Evolutionary conservation across 2,113 vertebrate species (phyloP), one percentile per base, ranked within the genome.

Genomic region (Brachyistius frenatus): DNA sequence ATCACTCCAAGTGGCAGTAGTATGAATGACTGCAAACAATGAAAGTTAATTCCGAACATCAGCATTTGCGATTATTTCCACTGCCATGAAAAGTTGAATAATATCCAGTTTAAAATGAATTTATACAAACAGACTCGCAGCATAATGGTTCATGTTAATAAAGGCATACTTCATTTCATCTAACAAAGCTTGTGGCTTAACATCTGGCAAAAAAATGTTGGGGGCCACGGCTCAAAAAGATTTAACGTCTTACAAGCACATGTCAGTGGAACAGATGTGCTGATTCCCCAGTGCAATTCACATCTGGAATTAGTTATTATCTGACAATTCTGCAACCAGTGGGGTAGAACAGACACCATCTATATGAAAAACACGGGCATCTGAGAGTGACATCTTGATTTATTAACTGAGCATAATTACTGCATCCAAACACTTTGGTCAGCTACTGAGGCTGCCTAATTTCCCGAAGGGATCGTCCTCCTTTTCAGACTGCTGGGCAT

Each of bases 381-480:
- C 68, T 80, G 15, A 76, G 56, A 69, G 76, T 55, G 66, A 85
- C 72, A 76, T 80, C 69, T 76, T 86, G 68, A 86, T 83, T 86
- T 74, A 84, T 82, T 88, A 90, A 88, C 71, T 79, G 83, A 80
- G 86, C 69, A 84, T 89, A 82, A 91, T 92, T 84, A 90, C 88
- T 73, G 76, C 67, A 74, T 66, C 70, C 71, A 89, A 88, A 89
- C 64, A 84, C 66, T 80, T 68, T 60, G 41, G 85, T 75, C 86
- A 78, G 77, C 88, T 78, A 77, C 54, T 31, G 73, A 66, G 62
- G 58, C 77, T 56, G 54, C 53, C 36, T 83, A 63, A 90, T 88
- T 90, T 88, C 91, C 87, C 88, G 31, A 41, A 36, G 78, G 89
- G 66, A 57, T 77, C 1, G 39, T 84, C 79, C 55, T 67, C 62